phyloP scores from a whole-genome alignment of 2,888 invertebrate genomes.

The Hoplodrina blanda region DNA sequence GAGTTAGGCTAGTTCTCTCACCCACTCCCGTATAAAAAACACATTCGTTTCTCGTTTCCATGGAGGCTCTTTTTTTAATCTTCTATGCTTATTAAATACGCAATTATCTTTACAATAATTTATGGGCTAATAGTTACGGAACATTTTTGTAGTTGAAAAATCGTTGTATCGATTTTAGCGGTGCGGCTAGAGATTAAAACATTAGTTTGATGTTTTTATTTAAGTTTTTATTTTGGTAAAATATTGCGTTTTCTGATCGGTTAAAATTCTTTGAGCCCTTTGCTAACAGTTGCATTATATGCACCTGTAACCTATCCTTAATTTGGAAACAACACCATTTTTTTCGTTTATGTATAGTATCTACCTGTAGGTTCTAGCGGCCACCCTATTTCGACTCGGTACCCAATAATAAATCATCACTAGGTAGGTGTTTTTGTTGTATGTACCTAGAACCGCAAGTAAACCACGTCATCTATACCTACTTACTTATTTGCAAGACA shows the following conservation, averaged over 20 bases:
- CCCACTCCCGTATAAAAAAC: slow-evolving; percentile 50
- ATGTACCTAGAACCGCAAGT: not conserved
- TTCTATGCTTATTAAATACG: slow-evolving; percentile 39
- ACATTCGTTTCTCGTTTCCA: slow-evolving; percentile 37
- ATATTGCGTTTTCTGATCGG: slow-evolving; percentile 22
- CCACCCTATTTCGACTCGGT: not conserved
- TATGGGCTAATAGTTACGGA: slow-evolving; percentile 40
- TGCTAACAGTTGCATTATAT: not conserved
- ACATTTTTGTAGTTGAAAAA: slow-evolving; percentile 31
- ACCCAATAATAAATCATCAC: not conserved
- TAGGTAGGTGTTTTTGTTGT: too few relatives aligned
- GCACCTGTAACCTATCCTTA: not conserved
- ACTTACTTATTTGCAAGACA: slow-evolving; percentile 12
- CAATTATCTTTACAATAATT: slow-evolving; percentile 56
- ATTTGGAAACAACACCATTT: not conserved
- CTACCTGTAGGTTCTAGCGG: not conserved
- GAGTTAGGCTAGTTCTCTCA: slow-evolving; percentile 32
- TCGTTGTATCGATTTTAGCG: slow-evolving; percentile 36
- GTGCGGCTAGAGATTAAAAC: slow-evolving; percentile 22
- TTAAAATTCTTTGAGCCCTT: not conserved
- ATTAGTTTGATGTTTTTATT: slow-evolving; percentile 38
- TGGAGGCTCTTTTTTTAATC: slow-evolving; percentile 46
- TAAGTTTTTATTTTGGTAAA: slow-evolving; percentile 9
- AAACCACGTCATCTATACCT: slow-evolving; percentile 21
- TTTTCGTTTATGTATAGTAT: too few relatives aligned